Evolutionary conservation across 2,888 invertebrate species (phyloP).

Genomic region (Lottia scabra): DNA sequence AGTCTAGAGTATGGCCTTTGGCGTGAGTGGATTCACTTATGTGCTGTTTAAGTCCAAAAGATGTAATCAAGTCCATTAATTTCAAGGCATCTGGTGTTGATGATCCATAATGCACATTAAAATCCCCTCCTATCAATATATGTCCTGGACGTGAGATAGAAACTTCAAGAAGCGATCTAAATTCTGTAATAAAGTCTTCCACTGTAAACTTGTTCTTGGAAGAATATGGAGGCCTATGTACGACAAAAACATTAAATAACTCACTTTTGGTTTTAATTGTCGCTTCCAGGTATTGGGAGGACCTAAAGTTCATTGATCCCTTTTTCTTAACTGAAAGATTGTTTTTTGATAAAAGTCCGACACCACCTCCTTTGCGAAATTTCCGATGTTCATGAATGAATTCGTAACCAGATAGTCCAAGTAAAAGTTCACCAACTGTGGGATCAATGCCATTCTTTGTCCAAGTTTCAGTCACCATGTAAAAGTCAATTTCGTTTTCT

Average conservation of each 20-base stretch:
- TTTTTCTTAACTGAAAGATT: neutral
- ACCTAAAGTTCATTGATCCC: neutral
- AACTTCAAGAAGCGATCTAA: no score
- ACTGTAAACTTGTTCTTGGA: no score
- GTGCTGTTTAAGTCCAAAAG: neutral
- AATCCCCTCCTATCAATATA: neutral
- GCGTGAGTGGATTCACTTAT: no score
- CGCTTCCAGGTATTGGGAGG: neutral
- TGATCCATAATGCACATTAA: neutral
- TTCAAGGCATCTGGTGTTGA: neutral
- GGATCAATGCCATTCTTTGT: neutral
- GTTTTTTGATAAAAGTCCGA: neutral
- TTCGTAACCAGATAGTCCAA: neutral
- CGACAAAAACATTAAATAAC: neutral
- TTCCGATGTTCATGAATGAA: neutral
- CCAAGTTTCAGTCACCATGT: neutral
- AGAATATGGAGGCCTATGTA: neutral
- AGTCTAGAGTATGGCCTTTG: neutral
- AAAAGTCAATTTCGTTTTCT: constrained; percentile 14
- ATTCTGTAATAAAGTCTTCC: no score
- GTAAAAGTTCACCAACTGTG: neutral
- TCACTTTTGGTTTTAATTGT: neutral
- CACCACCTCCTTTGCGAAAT: neutral
- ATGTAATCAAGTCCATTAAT: no score
- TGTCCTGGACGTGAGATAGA: no score